Conservation (phyloP, 1,140 invertebrate genomes). For the Thrips palmi region DNA sequence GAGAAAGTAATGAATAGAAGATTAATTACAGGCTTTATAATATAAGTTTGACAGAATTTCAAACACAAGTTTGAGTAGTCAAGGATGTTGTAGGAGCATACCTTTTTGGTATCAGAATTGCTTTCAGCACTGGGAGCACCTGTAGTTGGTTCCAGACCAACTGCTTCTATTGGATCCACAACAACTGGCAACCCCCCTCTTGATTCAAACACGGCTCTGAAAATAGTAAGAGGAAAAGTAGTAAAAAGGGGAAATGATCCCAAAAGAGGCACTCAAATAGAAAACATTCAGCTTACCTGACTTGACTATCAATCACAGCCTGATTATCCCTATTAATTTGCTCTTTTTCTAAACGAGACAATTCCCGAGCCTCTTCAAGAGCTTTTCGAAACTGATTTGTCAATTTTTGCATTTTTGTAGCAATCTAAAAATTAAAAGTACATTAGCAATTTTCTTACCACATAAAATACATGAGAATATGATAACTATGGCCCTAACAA, state of each 20-base stretch:
- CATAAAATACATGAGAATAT: no score
- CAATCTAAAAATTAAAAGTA: constrained; percentile 21
- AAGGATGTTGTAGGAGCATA: constrained; percentile 5
- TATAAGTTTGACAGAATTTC: background rate
- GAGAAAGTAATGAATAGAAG: constrained; percentile 19
- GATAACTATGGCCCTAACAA: background rate
- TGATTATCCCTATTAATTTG: constrained; percentile 34
- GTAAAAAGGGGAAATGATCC: constrained; percentile 1
- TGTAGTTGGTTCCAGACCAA: constrained; percentile 33
- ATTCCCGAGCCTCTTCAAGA: constrained; percentile 42
- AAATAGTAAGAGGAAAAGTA: constrained; percentile 11
- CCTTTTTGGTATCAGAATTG: constrained; percentile 18
- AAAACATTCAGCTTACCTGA: constrained; percentile 15
- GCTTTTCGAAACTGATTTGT: constrained; percentile 44
- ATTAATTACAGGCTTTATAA: background rate
- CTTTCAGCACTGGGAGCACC: constrained; percentile 1
- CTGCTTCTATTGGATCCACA: constrained; percentile 29
- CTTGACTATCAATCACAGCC: constrained; percentile 40
- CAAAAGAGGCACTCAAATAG: background rate
- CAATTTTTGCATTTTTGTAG: constrained; percentile 40
- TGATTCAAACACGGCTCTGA: constrained; percentile 16
- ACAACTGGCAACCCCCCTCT: constrained; percentile 15
- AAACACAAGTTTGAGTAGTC: constrained; percentile 1
- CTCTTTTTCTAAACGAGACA: constrained; percentile 35
- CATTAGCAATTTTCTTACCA: background rate